Base-by-base conservation (phyloP, 2,797 vertebrate genomes). In the Urosaurus nigricauda region DNA sequence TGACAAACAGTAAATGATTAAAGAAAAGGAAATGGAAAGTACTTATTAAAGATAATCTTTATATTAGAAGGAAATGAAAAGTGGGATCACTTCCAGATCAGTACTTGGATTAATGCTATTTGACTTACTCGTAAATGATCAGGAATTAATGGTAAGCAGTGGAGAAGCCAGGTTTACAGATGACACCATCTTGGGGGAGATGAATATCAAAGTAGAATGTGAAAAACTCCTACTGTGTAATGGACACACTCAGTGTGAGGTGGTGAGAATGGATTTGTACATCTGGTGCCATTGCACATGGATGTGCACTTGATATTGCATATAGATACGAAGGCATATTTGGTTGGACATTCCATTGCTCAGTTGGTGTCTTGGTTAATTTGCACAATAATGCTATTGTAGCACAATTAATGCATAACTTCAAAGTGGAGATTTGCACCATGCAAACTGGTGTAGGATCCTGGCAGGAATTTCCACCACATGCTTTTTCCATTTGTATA, bases 1-100 rank as follows among this genome's bases (percentile, higher is more conserved):
- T 84, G 83, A n/a, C 60, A 60, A 86, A 35, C 58, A 86, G 37
- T 75, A 85, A 86, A 40, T 86, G 63, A 24, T 79, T 86, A 79
- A 86, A 79, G 53, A 86, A 86, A 35, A 86, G n/a, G 43, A 86
- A 86, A 51, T 68, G 43, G 60, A 16, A 51, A 16, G 35, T 82
- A 81, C 35, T 47, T 26, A 43, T 43, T 53, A 35, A 84, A 53
- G 17, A 14, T 3, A 58, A 12, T 43, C 12, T 84, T 73, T n/a
- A 73, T 3, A 68, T 35, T 79, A 65, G 58, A 79, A n/a, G 0
- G 11, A 9, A 56, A 40, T 60, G 19, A 60, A 37, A 29, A 35
- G 13, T 51, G 19, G 16, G 3, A 58, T 73, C 29, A 29, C 19
- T 26, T 35, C 58, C 17, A 58, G 79, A 58, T 58, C 26, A 73